Base-by-base conservation (phyloP, 2,888 invertebrate genomes). In the Lochmaea crataegi region DNA sequence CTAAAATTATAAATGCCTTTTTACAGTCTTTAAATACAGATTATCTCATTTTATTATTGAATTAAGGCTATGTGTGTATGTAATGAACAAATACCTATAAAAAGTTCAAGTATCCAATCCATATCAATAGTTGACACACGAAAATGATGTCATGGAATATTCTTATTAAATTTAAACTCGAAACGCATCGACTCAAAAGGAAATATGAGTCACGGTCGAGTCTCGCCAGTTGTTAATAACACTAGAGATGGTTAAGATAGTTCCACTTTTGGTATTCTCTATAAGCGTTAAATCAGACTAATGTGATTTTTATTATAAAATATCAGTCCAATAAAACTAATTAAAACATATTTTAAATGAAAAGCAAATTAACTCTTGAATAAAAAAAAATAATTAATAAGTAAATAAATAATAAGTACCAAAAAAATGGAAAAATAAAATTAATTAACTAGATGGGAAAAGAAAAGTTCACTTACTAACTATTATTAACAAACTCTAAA, bases 131-230 rank as follows among this genome's bases (percentile, higher is more conserved):
- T 65, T 69, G 58, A 57, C 41, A 60, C 53, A 66, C 41, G 56
- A 57, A 61, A 67, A 73, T 76, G 76, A 76, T 75, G 72, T 76
- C 76, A 76, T 72, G 51, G 7, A 51, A 71, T 65, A 70, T 66
- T 69, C 61, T 67, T 68, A 64, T 48, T 51, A 65, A 22, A 45
- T 58, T 61, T 42, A 67, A 60, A 71, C 63, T 60, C 66, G 68
- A 76, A 73, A 76, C 71, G 71, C 69, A 75, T 73, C 66, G 75
- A 51, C 75, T 66, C 73, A 75, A 71, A 74, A 75, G 76, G 74
- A 69, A 73, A 73, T 73, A 68, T 75, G 76, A 76, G 64, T 76
- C 76, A 76, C 57, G 72, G 72, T 71, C 42, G 18, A 41, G 58
- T 56, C 32, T 57, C 26, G 58, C 32, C 38, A 42, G 58, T 58